Evolutionary conservation across 2,113 vertebrate species (phyloP).

Genomic region (Deroptyus accipitrinus): DNA sequence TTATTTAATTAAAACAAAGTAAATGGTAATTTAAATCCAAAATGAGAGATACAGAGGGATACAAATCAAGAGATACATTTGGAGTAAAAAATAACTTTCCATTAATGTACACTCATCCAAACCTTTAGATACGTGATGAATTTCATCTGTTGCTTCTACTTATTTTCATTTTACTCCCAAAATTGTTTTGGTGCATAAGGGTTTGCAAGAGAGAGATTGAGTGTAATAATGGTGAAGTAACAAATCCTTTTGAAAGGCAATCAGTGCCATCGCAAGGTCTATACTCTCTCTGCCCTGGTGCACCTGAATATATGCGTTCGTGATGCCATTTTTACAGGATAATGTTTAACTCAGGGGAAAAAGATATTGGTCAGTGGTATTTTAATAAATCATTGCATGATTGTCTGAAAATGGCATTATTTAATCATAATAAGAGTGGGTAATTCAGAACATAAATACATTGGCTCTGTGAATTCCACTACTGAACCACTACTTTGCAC

Average conservation of each 20-base stretch:
- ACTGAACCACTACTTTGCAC: neutral
- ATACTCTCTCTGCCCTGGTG: neutral
- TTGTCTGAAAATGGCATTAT: neutral
- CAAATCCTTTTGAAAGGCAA: neutral
- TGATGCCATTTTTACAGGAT: neutral
- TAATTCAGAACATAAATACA: neutral
- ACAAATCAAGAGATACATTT: neutral
- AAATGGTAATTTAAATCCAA: neutral
- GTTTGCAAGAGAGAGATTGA: neutral
- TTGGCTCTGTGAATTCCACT: neutral
- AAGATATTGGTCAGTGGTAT: accelerated
- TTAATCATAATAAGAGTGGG: neutral
- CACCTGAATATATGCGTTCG: neutral
- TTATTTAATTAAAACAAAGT: neutral
- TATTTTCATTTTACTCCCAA: neutral
- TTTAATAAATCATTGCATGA: neutral
- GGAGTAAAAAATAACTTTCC: neutral
- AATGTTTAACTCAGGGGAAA: neutral
- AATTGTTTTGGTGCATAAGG: neutral
- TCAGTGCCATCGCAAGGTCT: neutral
- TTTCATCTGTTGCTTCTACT: neutral
- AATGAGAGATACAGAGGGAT: neutral
- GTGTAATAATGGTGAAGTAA: neutral
- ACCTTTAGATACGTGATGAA: neutral
- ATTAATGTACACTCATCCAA: neutral